Evolutionary conservation across 2,113 vertebrate species (phyloP).

Genomic region (Grammomys dolichurus): DNA sequence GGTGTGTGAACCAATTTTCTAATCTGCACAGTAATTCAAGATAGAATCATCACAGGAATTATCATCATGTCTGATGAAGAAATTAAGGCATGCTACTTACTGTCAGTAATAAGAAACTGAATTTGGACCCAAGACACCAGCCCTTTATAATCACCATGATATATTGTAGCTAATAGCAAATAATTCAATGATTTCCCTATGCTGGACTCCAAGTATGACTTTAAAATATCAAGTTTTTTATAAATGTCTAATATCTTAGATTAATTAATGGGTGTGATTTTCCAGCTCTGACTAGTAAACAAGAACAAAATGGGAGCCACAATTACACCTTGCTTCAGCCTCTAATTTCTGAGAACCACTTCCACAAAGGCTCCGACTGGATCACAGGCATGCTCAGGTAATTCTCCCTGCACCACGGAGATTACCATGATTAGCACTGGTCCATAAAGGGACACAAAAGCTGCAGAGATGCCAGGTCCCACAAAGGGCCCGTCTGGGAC

Average conservation of each 20-base stretch:
- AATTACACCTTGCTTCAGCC: background rate
- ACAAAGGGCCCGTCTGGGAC: conserved; percentile 9
- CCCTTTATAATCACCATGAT: conserved; percentile 5
- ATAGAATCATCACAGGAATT: background rate
- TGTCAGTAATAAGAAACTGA: background rate
- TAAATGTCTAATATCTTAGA: conserved; percentile 35
- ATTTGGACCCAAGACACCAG: conserved; percentile 14
- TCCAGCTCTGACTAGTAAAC: conserved; percentile 11
- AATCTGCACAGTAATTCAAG: background rate
- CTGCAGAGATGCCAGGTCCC: conserved; percentile 7
- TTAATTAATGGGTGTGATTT: conserved; percentile 43
- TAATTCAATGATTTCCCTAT: background rate
- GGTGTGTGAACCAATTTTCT: background rate
- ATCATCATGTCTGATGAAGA: conserved; percentile 36
- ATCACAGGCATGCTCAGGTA: conserved; percentile 25
- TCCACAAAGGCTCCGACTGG: background rate
- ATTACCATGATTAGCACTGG: conserved; percentile 58
- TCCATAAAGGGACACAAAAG: conserved; percentile 65
- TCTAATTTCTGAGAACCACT: conserved; percentile 15
- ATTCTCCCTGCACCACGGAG: conserved; percentile 47
- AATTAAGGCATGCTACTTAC: conserved; percentile 28
- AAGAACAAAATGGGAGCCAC: conserved; percentile 18
- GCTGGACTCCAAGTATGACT: conserved; percentile 4
- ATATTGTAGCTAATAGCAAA: conserved; percentile 27
- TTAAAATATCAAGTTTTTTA: conserved; percentile 30